phyloP scores from a whole-genome alignment of 2,113 vertebrate genomes.

The Edolisoma coerulescens region DNA sequence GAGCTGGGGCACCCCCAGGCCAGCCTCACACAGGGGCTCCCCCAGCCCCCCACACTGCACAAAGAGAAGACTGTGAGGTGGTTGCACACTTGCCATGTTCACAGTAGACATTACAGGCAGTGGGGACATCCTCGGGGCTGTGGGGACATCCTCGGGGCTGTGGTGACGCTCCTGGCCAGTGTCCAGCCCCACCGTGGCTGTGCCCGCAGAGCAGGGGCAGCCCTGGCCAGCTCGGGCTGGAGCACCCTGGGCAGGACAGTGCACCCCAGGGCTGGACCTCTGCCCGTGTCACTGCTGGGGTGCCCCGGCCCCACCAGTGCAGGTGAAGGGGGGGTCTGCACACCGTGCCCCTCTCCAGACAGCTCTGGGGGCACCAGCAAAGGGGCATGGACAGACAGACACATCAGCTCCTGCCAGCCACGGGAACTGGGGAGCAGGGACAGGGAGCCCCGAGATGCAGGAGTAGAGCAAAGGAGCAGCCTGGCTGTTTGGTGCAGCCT shows the following conservation, averaged over 20 bases:
- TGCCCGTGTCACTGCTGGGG: fast-evolving
- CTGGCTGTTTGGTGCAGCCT: not conserved
- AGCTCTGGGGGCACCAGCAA: not conserved
- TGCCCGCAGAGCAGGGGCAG: not conserved
- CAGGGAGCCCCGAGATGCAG: not conserved
- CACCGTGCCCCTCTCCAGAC: fast-evolving
- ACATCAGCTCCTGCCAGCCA: not conserved
- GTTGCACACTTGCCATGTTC: conserved; percentile 59
- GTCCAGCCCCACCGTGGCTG: not conserved
- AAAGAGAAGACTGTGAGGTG: not conserved
- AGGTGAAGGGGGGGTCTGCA: not conserved
- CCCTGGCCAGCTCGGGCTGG: not conserved
- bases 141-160: not conserved
- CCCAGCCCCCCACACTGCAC: not conserved
- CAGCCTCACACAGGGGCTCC: fast-evolving
- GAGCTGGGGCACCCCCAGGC: not conserved
- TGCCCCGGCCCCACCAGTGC: fast-evolving
- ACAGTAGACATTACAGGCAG: conserved; percentile 31
- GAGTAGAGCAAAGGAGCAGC: not conserved
- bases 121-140: not conserved
- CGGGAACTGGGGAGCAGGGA: not conserved
- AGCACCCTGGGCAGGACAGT: not conserved
- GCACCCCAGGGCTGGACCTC: not conserved
- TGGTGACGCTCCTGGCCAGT: not conserved
- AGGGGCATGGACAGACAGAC: not conserved